Percentiles rank a stretch among this genome's conserved stretches.
phyloP scores from a whole-genome alignment of 92 coral and sea anemone species.

The Siderastrea radians region DNA sequence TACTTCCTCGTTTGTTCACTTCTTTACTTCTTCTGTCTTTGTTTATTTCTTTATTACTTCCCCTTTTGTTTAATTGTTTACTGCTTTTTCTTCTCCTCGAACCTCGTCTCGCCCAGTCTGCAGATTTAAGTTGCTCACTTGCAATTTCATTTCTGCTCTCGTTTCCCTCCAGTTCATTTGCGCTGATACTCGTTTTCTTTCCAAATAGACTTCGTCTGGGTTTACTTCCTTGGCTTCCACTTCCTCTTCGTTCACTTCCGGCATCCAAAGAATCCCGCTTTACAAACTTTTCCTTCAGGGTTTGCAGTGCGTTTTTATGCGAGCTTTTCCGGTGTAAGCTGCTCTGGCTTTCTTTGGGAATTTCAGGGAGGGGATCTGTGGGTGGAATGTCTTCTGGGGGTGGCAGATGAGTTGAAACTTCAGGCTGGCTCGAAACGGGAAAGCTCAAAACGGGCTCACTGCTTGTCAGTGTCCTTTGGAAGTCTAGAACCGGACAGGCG shows the following conservation, averaged over 20 bases:
- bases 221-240: neutral
- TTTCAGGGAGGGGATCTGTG: neutral
- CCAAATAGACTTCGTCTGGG: neutral
- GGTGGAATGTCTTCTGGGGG: constrained; percentile 7
- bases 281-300: neutral
- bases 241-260: neutral
- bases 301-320: neutral
- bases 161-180: neutral
- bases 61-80: neutral
- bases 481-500: constrained; percentile 72
- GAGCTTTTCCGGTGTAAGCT: neutral
- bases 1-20: neutral
- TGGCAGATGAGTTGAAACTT: neutral
- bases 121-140: neutral
- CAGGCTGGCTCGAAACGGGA: neutral
- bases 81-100: neutral
- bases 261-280: neutral
- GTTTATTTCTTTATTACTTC: neutral
- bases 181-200: neutral
- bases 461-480: constrained; percentile 1
- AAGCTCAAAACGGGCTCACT: neutral
- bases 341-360: neutral
- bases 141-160: neutral
- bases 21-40: too few species aligned
- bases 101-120: too few species aligned